Evolutionary conservation across 2,797 vertebrate genomes (phyloP).

Genomic region (Pipistrellus nathusii): DNA sequence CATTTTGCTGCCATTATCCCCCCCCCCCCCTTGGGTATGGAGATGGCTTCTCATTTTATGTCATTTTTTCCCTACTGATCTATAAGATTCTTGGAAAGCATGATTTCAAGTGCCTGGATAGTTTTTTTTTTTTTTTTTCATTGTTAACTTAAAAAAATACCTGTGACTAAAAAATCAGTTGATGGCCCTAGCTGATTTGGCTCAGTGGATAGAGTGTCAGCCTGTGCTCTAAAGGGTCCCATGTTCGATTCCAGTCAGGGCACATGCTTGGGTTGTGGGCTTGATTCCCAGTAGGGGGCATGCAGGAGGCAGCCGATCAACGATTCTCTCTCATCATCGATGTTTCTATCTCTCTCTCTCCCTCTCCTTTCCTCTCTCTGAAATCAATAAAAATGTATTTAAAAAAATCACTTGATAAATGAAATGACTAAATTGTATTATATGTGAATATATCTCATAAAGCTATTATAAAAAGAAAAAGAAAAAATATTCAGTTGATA

Average conservation of each 20-base stretch:
- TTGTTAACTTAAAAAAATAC: slow-evolving; percentile 6
- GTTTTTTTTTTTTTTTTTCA: neutral
- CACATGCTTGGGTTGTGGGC: no score
- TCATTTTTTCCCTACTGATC: neutral
- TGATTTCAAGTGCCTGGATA: neutral
- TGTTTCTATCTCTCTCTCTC: no score
- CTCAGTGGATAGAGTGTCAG: no score
- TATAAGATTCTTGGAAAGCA: neutral
- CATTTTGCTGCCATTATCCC: neutral
- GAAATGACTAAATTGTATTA: neutral
- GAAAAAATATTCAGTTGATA: neutral
- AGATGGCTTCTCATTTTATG: neutral
- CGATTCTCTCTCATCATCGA: no score
- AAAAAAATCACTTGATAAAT: neutral
- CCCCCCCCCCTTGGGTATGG: no score
- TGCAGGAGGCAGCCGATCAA: no score
- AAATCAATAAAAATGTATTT: no score
- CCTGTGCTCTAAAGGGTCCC: no score
- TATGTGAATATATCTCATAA: neutral
- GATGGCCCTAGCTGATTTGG: neutral
- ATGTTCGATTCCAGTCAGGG: no score
- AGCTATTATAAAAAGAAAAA: neutral
- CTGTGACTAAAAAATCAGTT: neutral
- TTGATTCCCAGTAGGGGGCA: no score
- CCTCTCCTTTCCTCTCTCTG: no score